A percentile compares a stretch with the other conserved stretches of the same genome.
Conservation (phyloP, 2,113 vertebrate species). For the Cryptomyrus ogoouensis region DNA sequence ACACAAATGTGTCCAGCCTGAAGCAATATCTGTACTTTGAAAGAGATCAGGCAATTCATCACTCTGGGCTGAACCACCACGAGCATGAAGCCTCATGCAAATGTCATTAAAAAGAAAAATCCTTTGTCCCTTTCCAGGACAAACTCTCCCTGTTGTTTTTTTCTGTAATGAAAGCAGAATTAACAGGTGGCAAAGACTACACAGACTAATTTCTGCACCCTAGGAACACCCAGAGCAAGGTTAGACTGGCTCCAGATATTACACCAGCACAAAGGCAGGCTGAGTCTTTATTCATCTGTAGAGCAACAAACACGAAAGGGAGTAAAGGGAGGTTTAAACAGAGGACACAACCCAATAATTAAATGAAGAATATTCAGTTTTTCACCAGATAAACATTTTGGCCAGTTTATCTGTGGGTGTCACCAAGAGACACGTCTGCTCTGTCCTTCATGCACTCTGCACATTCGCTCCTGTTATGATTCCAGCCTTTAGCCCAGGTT, state of each 20-base stretch:
- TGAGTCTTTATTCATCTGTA: not conserved
- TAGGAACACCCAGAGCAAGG: not conserved
- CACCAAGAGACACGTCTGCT: not conserved
- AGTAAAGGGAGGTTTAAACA: not conserved
- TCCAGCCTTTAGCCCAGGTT: not conserved
- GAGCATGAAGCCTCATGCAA: not conserved
- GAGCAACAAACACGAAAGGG: not conserved
- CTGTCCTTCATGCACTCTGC: not conserved
- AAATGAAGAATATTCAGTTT: not conserved
- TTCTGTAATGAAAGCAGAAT: conserved; percentile 5
- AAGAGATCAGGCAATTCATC: not conserved
- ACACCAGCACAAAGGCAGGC: not conserved
- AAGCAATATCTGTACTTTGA: not conserved
- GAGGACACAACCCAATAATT: not conserved
- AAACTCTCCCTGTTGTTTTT: not conserved
- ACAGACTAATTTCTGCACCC: not conserved
- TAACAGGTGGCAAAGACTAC: not conserved
- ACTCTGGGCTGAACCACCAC: not conserved
- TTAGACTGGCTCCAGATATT: not conserved
- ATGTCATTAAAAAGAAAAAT: not conserved
- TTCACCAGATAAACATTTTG: not conserved
- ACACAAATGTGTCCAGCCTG: not conserved
- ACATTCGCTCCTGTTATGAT: not conserved
- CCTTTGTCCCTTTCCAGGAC: not conserved
- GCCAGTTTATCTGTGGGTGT: not conserved